phyloP scores from a whole-genome alignment of 2,113 vertebrate genomes.

The Sialia sialis region DNA sequence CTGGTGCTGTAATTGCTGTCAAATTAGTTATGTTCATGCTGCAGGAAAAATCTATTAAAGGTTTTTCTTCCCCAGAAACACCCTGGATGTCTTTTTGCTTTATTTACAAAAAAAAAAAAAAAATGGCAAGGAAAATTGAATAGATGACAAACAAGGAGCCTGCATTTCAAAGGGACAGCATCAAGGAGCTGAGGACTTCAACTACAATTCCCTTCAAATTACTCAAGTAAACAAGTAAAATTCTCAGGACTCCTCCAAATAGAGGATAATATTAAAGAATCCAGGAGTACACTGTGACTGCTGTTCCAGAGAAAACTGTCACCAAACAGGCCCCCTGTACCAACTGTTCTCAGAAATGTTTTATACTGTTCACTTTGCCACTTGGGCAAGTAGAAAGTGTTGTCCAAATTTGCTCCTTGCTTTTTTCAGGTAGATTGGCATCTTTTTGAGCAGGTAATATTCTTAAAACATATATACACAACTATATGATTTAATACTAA shows the following conservation, averaged over 20 bases:
- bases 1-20: not conserved
- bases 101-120: not conserved
- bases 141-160: not conserved
- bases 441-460: not conserved
- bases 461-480: not conserved
- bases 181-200: not conserved
- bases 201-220: not conserved
- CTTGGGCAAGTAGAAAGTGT: not conserved
- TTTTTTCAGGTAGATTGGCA: not conserved
- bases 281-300: not conserved
- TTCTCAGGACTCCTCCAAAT: not conserved
- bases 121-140: not conserved
- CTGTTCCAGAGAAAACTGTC: not conserved
- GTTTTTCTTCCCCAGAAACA: not conserved
- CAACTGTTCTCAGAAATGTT: not conserved
- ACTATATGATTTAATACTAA: not conserved
- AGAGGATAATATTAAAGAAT: not conserved
- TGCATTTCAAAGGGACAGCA: not conserved
- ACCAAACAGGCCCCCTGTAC: not conserved
- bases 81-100: not conserved
- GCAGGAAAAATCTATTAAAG: not conserved
- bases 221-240: not conserved
- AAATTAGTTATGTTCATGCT: slow-evolving; percentile 3
- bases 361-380: not conserved
- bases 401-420: not conserved